A percentile compares a stretch with the other conserved stretches of the same genome.
Conservation (phyloP, 2,113 vertebrate genomes). For the Cebidichthys violaceus region DNA sequence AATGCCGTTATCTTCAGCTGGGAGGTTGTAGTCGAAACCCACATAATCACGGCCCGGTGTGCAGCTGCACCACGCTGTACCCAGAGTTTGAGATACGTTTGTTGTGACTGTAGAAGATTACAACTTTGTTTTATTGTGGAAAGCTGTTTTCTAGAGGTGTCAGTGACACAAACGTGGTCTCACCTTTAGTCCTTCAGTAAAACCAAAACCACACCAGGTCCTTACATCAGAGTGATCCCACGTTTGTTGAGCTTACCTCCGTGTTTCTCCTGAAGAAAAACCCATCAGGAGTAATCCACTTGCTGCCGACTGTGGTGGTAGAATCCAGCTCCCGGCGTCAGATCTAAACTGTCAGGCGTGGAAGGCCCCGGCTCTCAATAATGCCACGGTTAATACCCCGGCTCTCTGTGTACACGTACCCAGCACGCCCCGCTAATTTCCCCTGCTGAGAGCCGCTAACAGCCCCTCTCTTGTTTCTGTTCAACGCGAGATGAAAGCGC, state of each 20-base stretch:
- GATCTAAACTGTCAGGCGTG: conserved; percentile 21
- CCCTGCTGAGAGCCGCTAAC: conserved; percentile 60
- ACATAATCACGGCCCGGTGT: background rate
- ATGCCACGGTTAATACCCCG: conserved; percentile 42
- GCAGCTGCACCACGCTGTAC: background rate
- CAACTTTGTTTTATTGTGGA: background rate
- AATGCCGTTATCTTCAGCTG: background rate
- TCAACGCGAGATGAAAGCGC: conserved; percentile 56
- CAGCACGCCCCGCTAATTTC: conserved; percentile 45
- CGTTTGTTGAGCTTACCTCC: background rate
- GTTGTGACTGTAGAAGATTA: background rate
- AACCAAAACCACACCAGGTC: background rate
- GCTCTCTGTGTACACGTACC: conserved; percentile 27
- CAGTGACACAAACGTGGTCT: background rate
- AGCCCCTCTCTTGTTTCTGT: conserved; percentile 52
- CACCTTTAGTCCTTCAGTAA: background rate
- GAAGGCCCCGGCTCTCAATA: conserved; percentile 42
- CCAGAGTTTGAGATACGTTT: background rate
- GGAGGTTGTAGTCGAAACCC: background rate
- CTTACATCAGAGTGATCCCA: background rate
- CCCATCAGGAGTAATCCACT: background rate
- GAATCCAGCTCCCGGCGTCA: conserved; percentile 21
- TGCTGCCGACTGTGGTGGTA: background rate
- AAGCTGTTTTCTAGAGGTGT: background rate
- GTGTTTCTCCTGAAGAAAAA: background rate